Evolutionary conservation across 2,888 invertebrate genomes (phyloP), one percentile per base, ranked within the genome.

Genomic region (Campaea margaritaria): DNA sequence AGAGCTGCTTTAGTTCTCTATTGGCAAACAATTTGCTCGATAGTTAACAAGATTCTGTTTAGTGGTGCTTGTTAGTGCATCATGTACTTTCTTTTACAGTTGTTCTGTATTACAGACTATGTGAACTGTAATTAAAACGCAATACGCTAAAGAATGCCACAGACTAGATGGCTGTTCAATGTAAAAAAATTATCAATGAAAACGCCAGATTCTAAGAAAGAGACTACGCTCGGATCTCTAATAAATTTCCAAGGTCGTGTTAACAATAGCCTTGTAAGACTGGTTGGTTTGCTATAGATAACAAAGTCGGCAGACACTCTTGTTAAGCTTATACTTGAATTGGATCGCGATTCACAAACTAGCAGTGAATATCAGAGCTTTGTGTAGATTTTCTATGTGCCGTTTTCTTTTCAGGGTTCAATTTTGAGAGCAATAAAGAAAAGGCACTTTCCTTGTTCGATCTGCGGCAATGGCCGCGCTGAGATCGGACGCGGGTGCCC

Each of bases 251-350:
- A 69, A 67, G 67, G 67, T 61, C 54, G 50, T 16, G n/a, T 46
- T 62, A 62, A 74, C 70, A 75, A 74, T 72, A 58, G 57, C 60
- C 51, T 51, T 44, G 64, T 67, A 62, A 66, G 67, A 46, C 58
- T 64, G 55, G 51, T 51, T 67, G 53, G 50, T 46, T 73, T 62
- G 36, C 34, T 51, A 41, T 46, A 21, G 21, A 21, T 41, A n/a
- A 56, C 43, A 64, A 38, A 65, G 55, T 55, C 47, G 54, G 47
- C 62, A 44, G 39, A 39, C 41, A 52, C 60, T 67, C 54, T 65
- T 51, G 56, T 60, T 59, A 51, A 72, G 65, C 42, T 67, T 71
- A 59, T 69, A 62, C 58, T 68, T 62, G 69, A 71, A 74, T 74
- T 68, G 63, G 54, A 67, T 67, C 65, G 53, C 51, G 62, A 58